Evolutionary conservation across 2,113 vertebrate species (phyloP), one percentile per base, ranked within the genome.

Genomic region (Lampris megalopsis): DNA sequence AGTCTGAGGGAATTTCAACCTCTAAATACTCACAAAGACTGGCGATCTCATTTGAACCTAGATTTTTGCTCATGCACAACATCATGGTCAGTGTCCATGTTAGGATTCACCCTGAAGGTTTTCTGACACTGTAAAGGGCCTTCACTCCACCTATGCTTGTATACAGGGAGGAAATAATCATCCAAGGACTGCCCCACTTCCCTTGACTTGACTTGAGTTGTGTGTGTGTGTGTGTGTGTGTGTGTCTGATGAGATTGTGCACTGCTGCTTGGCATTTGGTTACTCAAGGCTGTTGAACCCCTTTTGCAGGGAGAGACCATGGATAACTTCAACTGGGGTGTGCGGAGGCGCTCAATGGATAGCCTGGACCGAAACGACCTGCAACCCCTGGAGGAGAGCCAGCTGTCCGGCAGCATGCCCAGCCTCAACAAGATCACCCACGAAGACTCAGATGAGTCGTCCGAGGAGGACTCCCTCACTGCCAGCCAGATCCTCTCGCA

Each of bases 251-350:
- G n/a, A 60, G 36, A 48, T 40, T 42, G 5, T n/a, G 9, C 9
- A 37, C 9, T 24, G 24, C 11, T 71, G 60, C 3, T 60, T 62
- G 7, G 37, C 45, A 1, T 48, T 49, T 45, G 4, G 9, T 65
- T 74, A 71, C 62, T 86, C 8, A 66, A 62, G 35, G 7, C 1
- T 41, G 1, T 81, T 40, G 59, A 24, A 24, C 70, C 36, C 64
- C 52, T 73, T 6, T 94, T 95, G 78, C 95, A 99, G 98, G 97
- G 98, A 11, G 97, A 99, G 90, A 98, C 96, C 8, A 93, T 96
- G 94, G 98, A 99, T 92, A 99, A 96, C 87, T 99, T 99, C 88
- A 98, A 99, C 94, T 99, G 98, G 98, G 98, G 98, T 4, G 98
- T 97, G 11, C 96, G 97, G 62, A 93, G 97, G 50, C 96, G 95